Percentiles rank a stretch among this genome's conserved stretches.
Conservation (phyloP, 2,888 invertebrate species). For the Bembecia ichneumoniformis region DNA sequence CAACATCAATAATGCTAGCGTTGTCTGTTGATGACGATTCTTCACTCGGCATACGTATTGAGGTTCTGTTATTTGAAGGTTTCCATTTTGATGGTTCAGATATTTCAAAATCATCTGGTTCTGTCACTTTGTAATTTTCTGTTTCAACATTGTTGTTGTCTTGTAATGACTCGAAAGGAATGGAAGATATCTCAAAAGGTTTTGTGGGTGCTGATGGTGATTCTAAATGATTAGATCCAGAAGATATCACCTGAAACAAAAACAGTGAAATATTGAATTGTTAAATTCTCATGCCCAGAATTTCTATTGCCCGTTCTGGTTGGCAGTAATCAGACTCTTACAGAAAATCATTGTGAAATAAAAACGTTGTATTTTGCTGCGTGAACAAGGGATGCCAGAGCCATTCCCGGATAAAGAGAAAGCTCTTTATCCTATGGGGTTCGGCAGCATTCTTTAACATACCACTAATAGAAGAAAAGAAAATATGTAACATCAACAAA, state of each 20-base stretch:
- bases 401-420: no score
- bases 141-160: slow-evolving; percentile 40
- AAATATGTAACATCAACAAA: no score
- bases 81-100: slow-evolving; percentile 77
- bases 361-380: no score
- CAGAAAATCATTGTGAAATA: no score
- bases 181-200: slow-evolving; percentile 61
- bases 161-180: slow-evolving; percentile 44
- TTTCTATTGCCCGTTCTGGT: no score
- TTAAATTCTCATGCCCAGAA: no score
- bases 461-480: no score
- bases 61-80: slow-evolving; percentile 75
- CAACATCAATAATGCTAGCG: slow-evolving; percentile 58
- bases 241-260: slow-evolving; percentile 55
- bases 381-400: no score
- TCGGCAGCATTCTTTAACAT: no score
- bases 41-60: slow-evolving; percentile 77
- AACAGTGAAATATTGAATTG: background rate
- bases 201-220: slow-evolving; percentile 39
- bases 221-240: slow-evolving; percentile 51
- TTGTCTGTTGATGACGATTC: slow-evolving; percentile 60
- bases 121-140: slow-evolving; percentile 61
- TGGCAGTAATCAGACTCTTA: no score
- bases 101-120: slow-evolving; percentile 70
- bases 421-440: no score